A percentile compares a stretch with the other conserved stretches of the same genome.
Conservation (phyloP, 2,888 invertebrate genomes). For the Crematogaster levior region DNA sequence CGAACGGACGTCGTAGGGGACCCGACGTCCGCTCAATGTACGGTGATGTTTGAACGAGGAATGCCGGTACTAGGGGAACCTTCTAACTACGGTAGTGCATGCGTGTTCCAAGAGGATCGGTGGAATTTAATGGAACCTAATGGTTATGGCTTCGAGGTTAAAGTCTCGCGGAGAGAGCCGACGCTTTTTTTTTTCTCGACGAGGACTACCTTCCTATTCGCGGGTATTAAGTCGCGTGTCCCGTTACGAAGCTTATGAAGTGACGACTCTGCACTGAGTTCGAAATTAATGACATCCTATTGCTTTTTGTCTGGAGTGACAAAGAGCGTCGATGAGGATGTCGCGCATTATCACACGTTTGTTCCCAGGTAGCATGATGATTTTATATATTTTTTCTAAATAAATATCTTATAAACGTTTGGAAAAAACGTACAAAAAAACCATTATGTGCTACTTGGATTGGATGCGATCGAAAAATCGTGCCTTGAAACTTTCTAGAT, state of each 20-base stretch:
- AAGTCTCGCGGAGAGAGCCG: constrained; percentile 71
- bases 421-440: too few relatives aligned
- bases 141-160: constrained; percentile 75
- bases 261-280: constrained; percentile 23
- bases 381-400: too few relatives aligned
- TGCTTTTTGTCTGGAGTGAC: constrained; percentile 14
- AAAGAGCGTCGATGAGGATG: background rate
- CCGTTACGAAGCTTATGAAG: constrained; percentile 58
- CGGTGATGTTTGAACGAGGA: constrained; percentile 72
- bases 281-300: constrained; percentile 44
- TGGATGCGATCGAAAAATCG: too few relatives aligned
- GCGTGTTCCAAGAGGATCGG: constrained; percentile 76
- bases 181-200: constrained; percentile 53
- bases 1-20: constrained; percentile 11
- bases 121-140: constrained; percentile 80
- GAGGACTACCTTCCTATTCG: constrained; percentile 38
- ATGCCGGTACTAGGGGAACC: constrained; percentile 68
- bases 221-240: constrained; percentile 53
- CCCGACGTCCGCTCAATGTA: constrained; percentile 68
- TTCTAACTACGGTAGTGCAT: constrained; percentile 76
- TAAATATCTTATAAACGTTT: too few relatives aligned
- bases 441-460: too few relatives aligned
- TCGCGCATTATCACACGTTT: background rate
- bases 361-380: too few relatives aligned
- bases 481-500: too few relatives aligned